phyloP scores from a whole-genome alignment of 2,888 invertebrate species.

The Acanthoscelides obtectus region DNA sequence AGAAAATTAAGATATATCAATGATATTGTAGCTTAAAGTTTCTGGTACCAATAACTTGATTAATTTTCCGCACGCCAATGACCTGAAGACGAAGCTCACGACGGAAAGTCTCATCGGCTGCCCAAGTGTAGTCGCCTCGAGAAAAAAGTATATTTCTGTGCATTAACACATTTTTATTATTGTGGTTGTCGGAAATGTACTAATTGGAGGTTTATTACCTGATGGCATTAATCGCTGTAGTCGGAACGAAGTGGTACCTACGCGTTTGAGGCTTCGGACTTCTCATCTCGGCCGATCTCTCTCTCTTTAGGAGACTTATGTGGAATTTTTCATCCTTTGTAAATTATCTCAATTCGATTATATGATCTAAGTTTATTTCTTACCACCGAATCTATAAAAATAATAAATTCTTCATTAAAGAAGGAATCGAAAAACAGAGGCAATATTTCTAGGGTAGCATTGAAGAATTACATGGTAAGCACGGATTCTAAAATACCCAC shows the following conservation, averaged over 20 bases:
- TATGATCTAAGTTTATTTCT: too few relatives aligned
- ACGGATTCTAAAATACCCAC: too few relatives aligned
- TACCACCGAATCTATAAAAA: too few relatives aligned
- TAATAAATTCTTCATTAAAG: too few relatives aligned
- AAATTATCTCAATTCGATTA: background rate
- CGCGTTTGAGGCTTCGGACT: background rate
- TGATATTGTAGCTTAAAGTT: too few relatives aligned
- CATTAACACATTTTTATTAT: constrained; percentile 46
- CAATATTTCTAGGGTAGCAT: too few relatives aligned
- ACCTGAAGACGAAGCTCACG: background rate
- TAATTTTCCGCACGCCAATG: background rate
- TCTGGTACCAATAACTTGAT: too few relatives aligned
- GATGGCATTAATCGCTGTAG: background rate
- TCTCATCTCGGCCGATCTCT: background rate
- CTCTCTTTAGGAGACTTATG: background rate
- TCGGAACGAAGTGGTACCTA: background rate
- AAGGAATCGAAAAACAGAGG: too few relatives aligned
- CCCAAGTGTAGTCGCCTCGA: background rate
- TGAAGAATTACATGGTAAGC: too few relatives aligned
- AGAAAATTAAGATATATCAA: too few relatives aligned
- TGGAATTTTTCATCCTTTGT: background rate
- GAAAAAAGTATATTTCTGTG: constrained; percentile 23
- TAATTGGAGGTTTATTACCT: constrained; percentile 15
- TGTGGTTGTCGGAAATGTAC: constrained; percentile 19
- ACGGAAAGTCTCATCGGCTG: background rate